Base-by-base conservation (phyloP, 2,888 invertebrate species). In the Lampropteryx suffumata region DNA sequence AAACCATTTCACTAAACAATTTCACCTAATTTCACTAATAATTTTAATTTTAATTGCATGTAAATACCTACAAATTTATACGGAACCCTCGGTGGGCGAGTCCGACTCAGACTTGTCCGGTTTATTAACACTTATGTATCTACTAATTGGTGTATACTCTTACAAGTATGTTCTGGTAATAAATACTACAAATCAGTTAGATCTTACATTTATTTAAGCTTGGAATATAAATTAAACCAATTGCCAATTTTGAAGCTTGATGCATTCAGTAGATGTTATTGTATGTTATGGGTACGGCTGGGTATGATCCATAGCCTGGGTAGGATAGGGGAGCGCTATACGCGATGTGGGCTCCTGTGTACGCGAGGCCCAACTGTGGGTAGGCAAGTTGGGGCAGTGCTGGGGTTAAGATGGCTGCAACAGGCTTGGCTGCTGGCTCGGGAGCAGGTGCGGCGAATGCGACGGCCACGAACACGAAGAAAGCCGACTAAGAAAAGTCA, bases 401-500 rank as follows among this genome's bases (percentile, higher is more conserved):
- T 62, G 36, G 10, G 55, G 49, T 12, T 11, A 51, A 33, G 26
- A 51, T 30, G 3, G 68, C 54, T 14, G 61, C 29, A 9, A 52
- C 52, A n/a, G 67, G 50, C 14, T 62, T 47, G 1, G 64, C 62
- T 3, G 59, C 65, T 1, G 73, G 75, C 17, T 69, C 70, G 1
- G 76, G 71, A 0, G 70, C 73, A 2, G 79, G 79, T n/a, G 71
- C 74, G 2, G 77, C 73, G 34, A 67, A 64, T 0, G 71, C 76
- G 2, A 67, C 51, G 7, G 71, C 75, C 66, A 78, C 30, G 45
- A 71, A 41, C 14, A 59, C 65, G 50, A 77, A 49, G 57, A 75
- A 69, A 50, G 57, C 58, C 50, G 76, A 45, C 79, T 78, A 69
- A 6, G 73, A 71, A 33, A 8, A 14, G 6, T 21, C 2, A 7